A percentile compares a stretch with the other conserved stretches of the same genome.
Evolutionary conservation across 2,797 vertebrate species (phyloP).

Genomic region (Chelmon rostratus): DNA sequence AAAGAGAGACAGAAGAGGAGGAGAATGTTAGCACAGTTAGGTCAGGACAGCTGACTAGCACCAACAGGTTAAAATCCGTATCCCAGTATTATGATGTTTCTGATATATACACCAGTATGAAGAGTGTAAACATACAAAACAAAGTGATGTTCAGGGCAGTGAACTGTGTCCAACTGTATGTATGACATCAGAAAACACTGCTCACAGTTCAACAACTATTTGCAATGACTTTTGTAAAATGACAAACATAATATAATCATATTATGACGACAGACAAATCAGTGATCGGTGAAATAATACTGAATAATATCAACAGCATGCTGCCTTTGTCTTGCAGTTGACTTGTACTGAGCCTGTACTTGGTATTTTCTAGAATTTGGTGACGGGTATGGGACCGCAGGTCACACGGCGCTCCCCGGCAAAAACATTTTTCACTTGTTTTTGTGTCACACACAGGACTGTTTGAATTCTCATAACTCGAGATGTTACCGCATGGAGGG

Average conservation of each 20-base stretch:
- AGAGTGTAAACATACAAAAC: neutral
- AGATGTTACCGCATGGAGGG: neutral
- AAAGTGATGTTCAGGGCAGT: neutral
- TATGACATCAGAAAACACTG: neutral
- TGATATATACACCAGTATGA: neutral
- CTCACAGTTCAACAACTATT: neutral
- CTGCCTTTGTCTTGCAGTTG: no score
- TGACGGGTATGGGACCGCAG: no score
- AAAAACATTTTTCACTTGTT: neutral
- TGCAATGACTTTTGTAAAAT: neutral
- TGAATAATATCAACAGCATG: no score
- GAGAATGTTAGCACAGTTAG: neutral
- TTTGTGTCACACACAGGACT: neutral
- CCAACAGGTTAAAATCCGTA: neutral
- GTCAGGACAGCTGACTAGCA: neutral
- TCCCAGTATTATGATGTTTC: neutral
- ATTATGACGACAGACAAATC: neutral
- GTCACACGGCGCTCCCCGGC: no score
- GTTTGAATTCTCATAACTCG: neutral
- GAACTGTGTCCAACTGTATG: neutral
- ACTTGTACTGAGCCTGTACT: no score
- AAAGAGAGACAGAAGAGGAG: neutral
- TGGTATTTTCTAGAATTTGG: no score
- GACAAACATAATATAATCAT: neutral
- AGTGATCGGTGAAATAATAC: neutral